Conservation (phyloP, 2,113 vertebrate genomes). For the Micronisus gabar region DNA sequence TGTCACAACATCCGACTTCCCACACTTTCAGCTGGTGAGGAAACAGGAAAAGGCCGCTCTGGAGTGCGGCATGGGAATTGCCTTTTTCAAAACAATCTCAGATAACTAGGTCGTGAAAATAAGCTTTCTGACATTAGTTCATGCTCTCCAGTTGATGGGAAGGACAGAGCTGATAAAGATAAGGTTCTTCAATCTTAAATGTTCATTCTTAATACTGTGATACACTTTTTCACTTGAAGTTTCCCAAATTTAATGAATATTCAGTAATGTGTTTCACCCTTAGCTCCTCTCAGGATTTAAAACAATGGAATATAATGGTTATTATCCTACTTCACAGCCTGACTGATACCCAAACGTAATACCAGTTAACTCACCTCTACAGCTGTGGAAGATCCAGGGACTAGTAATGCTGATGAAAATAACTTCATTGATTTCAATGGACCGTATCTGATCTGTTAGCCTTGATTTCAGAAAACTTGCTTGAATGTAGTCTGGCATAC, state of each 20-base stretch:
- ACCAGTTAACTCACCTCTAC: neutral
- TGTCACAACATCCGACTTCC: neutral
- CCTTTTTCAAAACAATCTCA: neutral
- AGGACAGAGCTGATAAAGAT: neutral
- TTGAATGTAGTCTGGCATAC: neutral
- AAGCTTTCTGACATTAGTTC: neutral
- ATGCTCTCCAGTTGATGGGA: neutral
- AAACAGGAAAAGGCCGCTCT: fast-evolving
- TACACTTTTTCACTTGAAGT: neutral
- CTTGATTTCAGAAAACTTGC: neutral
- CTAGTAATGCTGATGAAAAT: neutral
- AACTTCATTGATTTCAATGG: neutral
- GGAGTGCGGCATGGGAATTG: fast-evolving
- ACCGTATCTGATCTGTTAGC: neutral
- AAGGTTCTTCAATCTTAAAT: neutral
- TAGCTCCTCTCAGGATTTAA: neutral
- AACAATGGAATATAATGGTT: neutral
- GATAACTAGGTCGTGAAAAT: neutral
- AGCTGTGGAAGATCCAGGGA: neutral
- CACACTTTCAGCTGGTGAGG: fast-evolving
- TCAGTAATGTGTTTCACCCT: neutral
- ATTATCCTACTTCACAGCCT: neutral
- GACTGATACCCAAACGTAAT: neutral
- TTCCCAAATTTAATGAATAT: neutral
- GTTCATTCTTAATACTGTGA: neutral